These are phyloP conservation scores for Agapornis canus DNA, from an alignment of 2,797 vertebrate genomes.

Conservation along the genomic window DNA sequence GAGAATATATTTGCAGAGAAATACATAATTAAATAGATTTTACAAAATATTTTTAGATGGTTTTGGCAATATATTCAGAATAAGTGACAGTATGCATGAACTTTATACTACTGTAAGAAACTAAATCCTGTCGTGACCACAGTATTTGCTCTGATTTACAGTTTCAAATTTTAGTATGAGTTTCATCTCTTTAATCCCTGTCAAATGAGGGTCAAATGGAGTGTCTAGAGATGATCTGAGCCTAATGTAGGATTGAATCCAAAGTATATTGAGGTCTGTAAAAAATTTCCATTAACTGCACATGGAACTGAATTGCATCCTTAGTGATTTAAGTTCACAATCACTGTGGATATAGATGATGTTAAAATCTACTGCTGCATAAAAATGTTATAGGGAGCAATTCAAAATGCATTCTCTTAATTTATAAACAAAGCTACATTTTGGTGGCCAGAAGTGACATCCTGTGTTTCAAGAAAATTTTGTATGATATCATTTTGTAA, in stretches of 20 bases:
- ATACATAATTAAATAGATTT: not conserved
- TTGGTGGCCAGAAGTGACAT: not conserved
- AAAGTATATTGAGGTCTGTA: not conserved
- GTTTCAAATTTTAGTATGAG: not conserved
- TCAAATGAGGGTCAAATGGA: not conserved
- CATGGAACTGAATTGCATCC: not conserved
- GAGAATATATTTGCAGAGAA: not conserved
- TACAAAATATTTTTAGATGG: not conserved
- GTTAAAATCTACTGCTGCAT: not conserved
- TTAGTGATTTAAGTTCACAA: not conserved
- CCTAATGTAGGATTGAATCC: not conserved
- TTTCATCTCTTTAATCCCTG: not conserved
- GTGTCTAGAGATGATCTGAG: not conserved
- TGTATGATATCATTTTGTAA: not conserved
- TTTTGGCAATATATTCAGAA: not conserved
- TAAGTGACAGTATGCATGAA: not conserved
- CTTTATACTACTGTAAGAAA: not conserved
- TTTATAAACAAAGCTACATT: slow-evolving; percentile 7
- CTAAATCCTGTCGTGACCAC: not conserved
- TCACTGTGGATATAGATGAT: not conserved
- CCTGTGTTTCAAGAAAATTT: not conserved
- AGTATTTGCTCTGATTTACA: not conserved
- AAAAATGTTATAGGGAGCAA: not conserved
- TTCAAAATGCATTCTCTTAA: slow-evolving; percentile 58
- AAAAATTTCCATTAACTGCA: not conserved